A percentile compares a stretch with the other conserved stretches of the same genome.
These are phyloP conservation scores for Cyprinodon variegatus DNA, from an alignment of 2,113 vertebrate species.

Conservation along the genomic window DNA sequence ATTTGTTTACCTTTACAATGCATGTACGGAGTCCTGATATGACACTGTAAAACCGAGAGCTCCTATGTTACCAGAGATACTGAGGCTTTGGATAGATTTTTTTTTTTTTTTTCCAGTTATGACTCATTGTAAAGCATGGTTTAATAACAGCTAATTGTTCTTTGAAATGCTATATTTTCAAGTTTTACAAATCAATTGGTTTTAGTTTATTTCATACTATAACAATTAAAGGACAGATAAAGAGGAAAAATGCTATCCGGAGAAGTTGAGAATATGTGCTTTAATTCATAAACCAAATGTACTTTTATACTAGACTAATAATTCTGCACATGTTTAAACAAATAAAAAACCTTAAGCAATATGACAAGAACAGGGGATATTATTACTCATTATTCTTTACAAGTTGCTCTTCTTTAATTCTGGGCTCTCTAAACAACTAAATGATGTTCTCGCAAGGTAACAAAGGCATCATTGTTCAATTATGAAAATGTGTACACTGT, in stretches of 20 bases:
- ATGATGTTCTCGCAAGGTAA: neutral
- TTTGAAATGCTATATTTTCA: conserved; percentile 7
- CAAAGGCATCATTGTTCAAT: neutral
- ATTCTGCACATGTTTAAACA: neutral
- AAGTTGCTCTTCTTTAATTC: neutral
- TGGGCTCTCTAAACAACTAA: neutral
- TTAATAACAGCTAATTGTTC: conserved; percentile 19
- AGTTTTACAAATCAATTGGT: conserved; percentile 5
- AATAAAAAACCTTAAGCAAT: neutral
- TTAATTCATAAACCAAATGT: neutral
- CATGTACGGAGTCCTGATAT: conserved; percentile 13
- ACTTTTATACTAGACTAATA: neutral
- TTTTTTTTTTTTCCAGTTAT: neutral
- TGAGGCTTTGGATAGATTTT: conserved; percentile 27
- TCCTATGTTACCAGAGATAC: conserved; percentile 23
- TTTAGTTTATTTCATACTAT: neutral
- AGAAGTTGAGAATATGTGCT: neutral
- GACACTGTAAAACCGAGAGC: conserved; percentile 5
- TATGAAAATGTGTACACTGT: neutral
- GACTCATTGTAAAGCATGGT: conserved; percentile 4
- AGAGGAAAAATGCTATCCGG: neutral
- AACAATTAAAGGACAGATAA: neutral
- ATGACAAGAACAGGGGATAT: no score
- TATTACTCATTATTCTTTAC: neutral
- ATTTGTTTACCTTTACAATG: conserved; percentile 33